Evolutionary conservation across 1,140 invertebrate genomes (phyloP).

Genomic region (Pristionchus pacificus): DNA sequence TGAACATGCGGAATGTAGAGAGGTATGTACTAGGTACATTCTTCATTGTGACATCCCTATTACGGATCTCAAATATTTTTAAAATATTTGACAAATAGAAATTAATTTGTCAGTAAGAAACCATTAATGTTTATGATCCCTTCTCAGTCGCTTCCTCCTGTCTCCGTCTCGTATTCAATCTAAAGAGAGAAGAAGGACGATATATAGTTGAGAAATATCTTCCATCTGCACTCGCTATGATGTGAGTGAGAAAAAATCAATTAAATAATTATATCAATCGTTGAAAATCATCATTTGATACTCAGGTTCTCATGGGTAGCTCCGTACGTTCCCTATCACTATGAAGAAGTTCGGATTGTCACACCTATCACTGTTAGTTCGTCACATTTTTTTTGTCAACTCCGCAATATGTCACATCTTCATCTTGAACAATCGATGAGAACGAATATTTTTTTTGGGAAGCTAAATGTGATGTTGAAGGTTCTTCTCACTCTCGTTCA

Average conservation of each 20-base stretch:
- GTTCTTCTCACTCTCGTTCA: conserved; percentile 54
- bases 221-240: conserved; percentile 46
- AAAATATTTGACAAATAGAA: too few relatives aligned
- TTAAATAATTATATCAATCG: conserved; percentile 1
- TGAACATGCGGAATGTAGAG: too few relatives aligned
- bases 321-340: conserved; percentile 56
- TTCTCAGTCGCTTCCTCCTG: conserved; percentile 51
- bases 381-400: too few relatives aligned
- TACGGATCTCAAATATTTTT: too few relatives aligned
- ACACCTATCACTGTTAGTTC: conserved; percentile 50
- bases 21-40: too few relatives aligned
- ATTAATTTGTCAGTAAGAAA: too few relatives aligned
- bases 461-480: conserved; percentile 32
- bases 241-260: conserved; percentile 19
- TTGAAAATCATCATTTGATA: neutral
- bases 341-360: conserved; percentile 56
- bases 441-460: too few relatives aligned
- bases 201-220: conserved; percentile 56
- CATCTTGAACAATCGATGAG: too few relatives aligned
- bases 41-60: too few relatives aligned
- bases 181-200: conserved; percentile 49
- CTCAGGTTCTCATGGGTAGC: conserved; percentile 51
- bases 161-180: conserved; percentile 41
- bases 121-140: neutral
- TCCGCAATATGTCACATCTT: too few relatives aligned